These are phyloP conservation scores for Sander lucioperca DNA, from an alignment of 2,113 vertebrate species.

Conservation along the genomic window DNA sequence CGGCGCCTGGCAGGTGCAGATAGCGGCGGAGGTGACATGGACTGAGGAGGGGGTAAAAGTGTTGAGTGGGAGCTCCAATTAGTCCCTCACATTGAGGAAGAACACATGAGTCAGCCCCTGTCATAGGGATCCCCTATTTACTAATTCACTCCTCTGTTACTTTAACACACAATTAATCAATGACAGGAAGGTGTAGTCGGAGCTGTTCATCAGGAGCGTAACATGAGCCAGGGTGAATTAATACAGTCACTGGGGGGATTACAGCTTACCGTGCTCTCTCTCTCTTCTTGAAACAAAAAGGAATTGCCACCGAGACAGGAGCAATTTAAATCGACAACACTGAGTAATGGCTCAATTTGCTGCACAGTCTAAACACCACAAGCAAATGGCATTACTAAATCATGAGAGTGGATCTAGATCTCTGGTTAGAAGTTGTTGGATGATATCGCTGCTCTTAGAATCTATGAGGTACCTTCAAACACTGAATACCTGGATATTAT, in stretches of 20 bases:
- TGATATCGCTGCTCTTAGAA: conserved; percentile 56
- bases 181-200: conserved; percentile 77
- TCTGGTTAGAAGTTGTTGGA: conserved; percentile 59
- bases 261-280: conserved; percentile 65
- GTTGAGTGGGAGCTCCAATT: conserved; percentile 70
- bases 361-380: conserved; percentile 79
- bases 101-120: conserved; percentile 56
- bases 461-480: conserved; percentile 3
- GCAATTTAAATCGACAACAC: conserved; percentile 81
- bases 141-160: conserved; percentile 82
- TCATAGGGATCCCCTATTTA: conserved; percentile 73
- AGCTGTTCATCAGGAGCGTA: conserved; percentile 77
- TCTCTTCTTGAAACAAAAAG: conserved; percentile 79
- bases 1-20: conserved; percentile 69
- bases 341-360: conserved; percentile 83
- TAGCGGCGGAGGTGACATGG: conserved; percentile 68
- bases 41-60: conserved; percentile 36
- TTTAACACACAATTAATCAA: conserved; percentile 84
- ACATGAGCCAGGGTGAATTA: conserved; percentile 78
- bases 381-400: conserved; percentile 80
- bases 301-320: conserved; percentile 77
- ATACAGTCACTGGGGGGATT: conserved; percentile 79
- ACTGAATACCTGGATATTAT: conserved; percentile 33
- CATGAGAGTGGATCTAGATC: conserved; percentile 72
- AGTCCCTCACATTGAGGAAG: conserved; percentile 52